Evolutionary conservation across 2,888 invertebrate species (phyloP).

Genomic region (Augiades crinisus): DNA sequence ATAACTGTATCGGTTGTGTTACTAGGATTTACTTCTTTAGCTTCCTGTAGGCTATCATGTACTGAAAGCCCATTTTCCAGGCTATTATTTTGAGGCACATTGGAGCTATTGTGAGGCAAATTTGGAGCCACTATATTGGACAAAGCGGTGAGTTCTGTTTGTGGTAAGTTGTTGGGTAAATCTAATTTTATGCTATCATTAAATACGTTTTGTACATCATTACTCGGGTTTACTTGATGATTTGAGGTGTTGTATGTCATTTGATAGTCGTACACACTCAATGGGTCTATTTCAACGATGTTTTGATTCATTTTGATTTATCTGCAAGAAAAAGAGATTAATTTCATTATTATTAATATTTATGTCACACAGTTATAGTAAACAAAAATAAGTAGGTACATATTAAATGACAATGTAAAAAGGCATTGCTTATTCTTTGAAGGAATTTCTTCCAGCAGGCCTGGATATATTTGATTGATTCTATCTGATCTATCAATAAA

Average conservation of each 20-base stretch:
- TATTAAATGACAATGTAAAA: too few species aligned
- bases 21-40: not conserved
- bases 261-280: conserved; percentile 51
- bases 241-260: conserved; percentile 38
- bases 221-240: conserved; percentile 2
- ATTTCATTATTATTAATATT: too few species aligned
- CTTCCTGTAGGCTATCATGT: not conserved
- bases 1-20: conserved; percentile 5
- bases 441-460: too few species aligned
- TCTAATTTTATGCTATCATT: not conserved
- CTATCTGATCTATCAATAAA: too few species aligned
- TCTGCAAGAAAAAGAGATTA: not conserved
- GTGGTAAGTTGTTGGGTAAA: not conserved
- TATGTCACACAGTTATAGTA: too few species aligned
- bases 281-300: conserved; percentile 54
- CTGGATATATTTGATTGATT: too few species aligned
- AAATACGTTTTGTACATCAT: not conserved
- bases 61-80: too few species aligned
- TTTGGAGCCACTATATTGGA: too few species aligned
- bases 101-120: not conserved
- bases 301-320: conserved; percentile 37
- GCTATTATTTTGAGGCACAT: too few species aligned
- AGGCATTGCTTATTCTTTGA: too few species aligned
- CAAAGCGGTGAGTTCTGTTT: not conserved
- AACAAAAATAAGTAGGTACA: too few species aligned